Percentiles rank a stretch among this genome's conserved stretches.
Evolutionary conservation across 30 jellyfish, hydroid and myxozoan species (phyloP).

Genomic region (Turritopsis dohrnii): DNA sequence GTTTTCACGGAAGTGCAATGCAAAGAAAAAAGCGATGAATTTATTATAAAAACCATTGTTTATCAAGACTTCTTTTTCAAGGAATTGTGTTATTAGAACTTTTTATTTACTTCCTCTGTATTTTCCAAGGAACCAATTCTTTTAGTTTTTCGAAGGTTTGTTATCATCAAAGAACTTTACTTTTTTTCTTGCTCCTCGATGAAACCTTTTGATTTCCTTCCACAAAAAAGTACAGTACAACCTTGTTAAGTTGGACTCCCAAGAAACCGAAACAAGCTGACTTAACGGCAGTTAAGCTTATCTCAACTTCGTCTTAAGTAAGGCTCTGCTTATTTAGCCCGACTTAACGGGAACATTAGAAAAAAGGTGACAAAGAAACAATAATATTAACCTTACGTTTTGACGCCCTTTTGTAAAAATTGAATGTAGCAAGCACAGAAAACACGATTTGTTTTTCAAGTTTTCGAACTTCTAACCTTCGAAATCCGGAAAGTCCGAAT

Average conservation of each 20-base stretch:
- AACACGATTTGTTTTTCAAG: not conserved
- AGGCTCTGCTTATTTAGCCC: not conserved
- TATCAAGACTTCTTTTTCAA: not conserved
- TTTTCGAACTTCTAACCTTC: not conserved
- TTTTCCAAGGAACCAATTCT: not conserved
- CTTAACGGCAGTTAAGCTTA: not conserved
- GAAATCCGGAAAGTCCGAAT: not conserved
- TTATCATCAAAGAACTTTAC: not conserved
- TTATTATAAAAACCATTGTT: not conserved
- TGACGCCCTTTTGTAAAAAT: not conserved
- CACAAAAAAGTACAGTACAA: not conserved
- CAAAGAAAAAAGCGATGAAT: slow-evolving; percentile 1
- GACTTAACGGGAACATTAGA: not conserved
- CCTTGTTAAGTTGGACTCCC: not conserved
- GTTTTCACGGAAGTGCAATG: not conserved
- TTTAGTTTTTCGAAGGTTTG: not conserved
- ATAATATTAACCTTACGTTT: not conserved
- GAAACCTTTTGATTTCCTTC: not conserved
- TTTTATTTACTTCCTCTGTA: not conserved
- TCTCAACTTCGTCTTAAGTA: not conserved
- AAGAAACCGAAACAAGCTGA: not conserved
- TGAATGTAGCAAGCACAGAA: not conserved
- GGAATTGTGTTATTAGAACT: not conserved
- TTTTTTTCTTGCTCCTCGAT: not conserved
- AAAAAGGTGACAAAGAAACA: not conserved